Percentiles rank a stretch among this genome's conserved stretches.
These are phyloP conservation scores for Diplosoma virens DNA, from an alignment of 23 tunicate genomes.

Conservation along the genomic window DNA sequence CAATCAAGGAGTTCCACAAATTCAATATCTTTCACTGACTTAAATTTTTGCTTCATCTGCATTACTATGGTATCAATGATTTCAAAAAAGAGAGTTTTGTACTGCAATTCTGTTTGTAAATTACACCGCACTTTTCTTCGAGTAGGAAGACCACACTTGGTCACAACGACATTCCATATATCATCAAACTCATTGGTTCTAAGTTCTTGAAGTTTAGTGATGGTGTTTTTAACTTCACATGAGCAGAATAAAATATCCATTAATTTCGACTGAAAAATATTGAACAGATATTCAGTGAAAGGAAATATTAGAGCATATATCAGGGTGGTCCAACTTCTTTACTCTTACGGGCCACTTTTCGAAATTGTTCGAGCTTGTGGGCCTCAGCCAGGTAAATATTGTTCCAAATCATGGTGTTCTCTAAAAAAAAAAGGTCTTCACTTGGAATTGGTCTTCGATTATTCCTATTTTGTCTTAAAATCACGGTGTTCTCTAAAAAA, in stretches of 20 bases:
- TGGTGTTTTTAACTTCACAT: too few relatives aligned
- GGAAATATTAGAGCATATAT: too few relatives aligned
- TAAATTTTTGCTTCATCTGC: constrained; percentile 4
- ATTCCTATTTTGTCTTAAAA: too few relatives aligned
- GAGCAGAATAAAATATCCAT: constrained; percentile 1
- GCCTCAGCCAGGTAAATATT: too few relatives aligned
- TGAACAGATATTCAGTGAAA: constrained; percentile 9
- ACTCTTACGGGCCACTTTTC: too few relatives aligned
- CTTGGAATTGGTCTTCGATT: too few relatives aligned
- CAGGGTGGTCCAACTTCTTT: too few relatives aligned
- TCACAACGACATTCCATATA: neutral
- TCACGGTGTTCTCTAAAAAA: too few relatives aligned
- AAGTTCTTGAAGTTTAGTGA: neutral
- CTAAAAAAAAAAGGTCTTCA: too few relatives aligned
- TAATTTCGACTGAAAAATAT: constrained; percentile 3
- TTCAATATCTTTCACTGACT: constrained; percentile 6
- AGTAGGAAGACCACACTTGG: neutral
- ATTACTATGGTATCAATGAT: neutral
- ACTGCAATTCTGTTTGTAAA: neutral
- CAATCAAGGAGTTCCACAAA: constrained; percentile 4
- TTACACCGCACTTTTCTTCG: neutral
- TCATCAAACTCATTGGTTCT: neutral
- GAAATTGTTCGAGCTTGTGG: too few relatives aligned
- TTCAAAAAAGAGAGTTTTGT: constrained; percentile 7
- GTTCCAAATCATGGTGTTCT: too few relatives aligned